A percentile compares a stretch with the other conserved stretches of the same genome.
Conservation (phyloP, 2,797 vertebrate genomes). For the Pangasius sanitwongsei region DNA sequence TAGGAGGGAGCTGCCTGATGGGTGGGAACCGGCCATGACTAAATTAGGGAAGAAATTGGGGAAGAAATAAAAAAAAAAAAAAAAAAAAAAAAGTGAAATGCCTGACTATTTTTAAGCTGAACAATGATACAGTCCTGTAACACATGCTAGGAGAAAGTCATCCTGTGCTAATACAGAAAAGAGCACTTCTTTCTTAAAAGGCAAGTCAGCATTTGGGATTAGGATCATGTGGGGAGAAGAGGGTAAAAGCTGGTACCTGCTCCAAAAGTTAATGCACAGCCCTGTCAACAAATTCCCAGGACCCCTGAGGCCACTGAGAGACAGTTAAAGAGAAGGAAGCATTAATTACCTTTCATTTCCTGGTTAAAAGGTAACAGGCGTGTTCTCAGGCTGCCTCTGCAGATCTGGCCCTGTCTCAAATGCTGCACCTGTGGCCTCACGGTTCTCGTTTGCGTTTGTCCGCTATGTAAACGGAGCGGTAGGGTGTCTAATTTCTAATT, state of each 20-base stretch:
- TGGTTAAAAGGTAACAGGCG: background rate
- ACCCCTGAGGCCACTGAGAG: background rate
- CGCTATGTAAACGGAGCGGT: background rate
- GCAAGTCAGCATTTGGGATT: background rate
- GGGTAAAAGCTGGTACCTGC: background rate
- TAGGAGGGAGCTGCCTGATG: background rate
- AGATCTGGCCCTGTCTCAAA: background rate
- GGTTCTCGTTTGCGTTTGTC: background rate
- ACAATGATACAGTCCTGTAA: background rate
- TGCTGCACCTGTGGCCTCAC: background rate
- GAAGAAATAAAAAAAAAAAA: background rate
- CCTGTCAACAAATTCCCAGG: background rate
- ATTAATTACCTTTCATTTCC: constrained; percentile 16
- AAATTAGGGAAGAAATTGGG: background rate
- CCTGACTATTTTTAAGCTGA: background rate
- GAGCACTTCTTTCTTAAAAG: background rate
- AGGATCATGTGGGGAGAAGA: background rate
- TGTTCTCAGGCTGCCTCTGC: background rate
- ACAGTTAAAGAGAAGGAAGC: background rate
- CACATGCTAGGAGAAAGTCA: no score
- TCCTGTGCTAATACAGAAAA: background rate
- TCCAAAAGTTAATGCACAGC: background rate
- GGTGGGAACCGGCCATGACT: background rate
- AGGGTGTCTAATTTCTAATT: background rate
- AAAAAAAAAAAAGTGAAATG: background rate